Conservation (phyloP, 2,113 vertebrate species). For the Rostratula benghalensis region DNA sequence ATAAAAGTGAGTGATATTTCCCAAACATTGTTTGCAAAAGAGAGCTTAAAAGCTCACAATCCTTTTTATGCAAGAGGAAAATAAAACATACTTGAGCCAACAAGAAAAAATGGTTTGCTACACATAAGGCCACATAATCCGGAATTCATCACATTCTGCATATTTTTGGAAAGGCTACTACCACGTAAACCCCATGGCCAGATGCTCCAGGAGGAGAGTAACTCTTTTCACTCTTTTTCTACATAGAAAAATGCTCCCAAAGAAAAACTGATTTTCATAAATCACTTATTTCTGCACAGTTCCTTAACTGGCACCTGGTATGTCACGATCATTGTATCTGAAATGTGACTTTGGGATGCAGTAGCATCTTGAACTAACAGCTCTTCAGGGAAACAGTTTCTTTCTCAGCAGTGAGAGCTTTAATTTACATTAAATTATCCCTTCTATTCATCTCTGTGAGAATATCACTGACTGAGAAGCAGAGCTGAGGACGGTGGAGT, state of each 20-base stretch:
- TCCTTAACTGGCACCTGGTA: neutral
- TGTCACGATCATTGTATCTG: neutral
- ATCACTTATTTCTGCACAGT: neutral
- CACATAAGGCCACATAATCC: neutral
- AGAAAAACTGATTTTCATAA: neutral
- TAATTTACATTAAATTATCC: neutral
- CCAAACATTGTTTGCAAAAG: slow-evolving; percentile 39
- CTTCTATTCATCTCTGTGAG: neutral
- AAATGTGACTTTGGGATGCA: neutral
- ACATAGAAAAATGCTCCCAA: neutral
- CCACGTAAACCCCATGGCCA: neutral
- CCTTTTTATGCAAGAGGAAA: neutral
- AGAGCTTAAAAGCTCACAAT: slow-evolving; percentile 43
- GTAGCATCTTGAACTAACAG: neutral
- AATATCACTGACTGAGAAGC: neutral
- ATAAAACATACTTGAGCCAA: neutral
- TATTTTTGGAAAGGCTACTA: neutral
- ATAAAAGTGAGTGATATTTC: slow-evolving; percentile 59
- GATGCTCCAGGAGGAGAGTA: neutral
- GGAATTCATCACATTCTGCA: neutral
- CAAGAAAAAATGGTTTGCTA: neutral
- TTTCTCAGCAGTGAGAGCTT: neutral
- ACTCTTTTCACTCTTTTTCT: neutral
- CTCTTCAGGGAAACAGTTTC: neutral
- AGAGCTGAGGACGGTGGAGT: neutral